Conservation (phyloP, 2,113 vertebrate species). For the Elgaria multicarinata region DNA sequence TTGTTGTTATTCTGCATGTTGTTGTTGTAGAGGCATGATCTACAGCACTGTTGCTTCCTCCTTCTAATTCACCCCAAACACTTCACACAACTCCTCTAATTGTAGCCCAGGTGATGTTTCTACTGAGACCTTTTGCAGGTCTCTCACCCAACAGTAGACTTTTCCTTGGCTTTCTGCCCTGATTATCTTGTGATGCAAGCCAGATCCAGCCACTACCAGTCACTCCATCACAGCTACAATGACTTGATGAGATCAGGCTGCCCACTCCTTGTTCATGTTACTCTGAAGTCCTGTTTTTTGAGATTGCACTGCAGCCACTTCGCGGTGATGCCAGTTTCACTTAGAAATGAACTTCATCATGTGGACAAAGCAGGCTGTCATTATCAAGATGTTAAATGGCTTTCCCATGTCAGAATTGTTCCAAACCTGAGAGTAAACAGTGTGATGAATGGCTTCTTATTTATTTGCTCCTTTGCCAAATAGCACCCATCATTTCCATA, state of each 20-base stretch:
- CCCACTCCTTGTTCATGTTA: not conserved
- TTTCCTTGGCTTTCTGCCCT: not conserved
- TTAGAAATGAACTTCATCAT: conserved; percentile 20
- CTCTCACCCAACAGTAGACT: not conserved
- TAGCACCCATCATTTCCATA: conserved; percentile 12
- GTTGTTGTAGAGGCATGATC: not conserved
- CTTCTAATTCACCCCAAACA: not conserved
- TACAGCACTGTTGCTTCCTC: not conserved
- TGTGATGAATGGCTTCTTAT: conserved; percentile 13
- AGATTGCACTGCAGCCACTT: not conserved
- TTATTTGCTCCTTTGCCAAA: conserved; percentile 22
- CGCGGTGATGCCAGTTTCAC: not conserved
- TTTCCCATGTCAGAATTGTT: conserved; percentile 21
- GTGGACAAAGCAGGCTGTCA: conserved; percentile 16
- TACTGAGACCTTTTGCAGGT: not conserved
- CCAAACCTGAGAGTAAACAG: conserved; percentile 6
- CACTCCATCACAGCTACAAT: not conserved
- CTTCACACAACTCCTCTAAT: not conserved
- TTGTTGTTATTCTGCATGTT: too few relatives aligned
- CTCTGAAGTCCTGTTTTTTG: not conserved
- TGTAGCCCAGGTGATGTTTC: not conserved
- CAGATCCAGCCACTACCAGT: not conserved
- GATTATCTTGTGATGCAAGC: too few relatives aligned
- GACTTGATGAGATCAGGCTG: not conserved
- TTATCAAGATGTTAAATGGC: conserved; percentile 27